phyloP scores from a whole-genome alignment of 2,888 invertebrate species.

The Buathra laborator region DNA sequence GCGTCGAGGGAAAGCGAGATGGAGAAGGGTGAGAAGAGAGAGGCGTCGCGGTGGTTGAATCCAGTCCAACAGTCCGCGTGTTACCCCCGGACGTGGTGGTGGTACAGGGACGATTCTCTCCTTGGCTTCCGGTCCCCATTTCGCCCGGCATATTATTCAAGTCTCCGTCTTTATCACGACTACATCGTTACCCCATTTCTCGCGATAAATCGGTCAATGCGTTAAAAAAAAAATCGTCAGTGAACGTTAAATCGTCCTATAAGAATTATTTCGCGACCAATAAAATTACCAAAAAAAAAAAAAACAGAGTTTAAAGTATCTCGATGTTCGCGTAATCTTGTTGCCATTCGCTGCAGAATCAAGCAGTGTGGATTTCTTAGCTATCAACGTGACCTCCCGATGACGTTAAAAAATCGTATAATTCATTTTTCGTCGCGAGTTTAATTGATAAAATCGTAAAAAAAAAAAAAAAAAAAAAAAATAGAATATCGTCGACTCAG shows the following conservation, averaged over 20 bases:
- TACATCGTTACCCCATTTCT: constrained; percentile 64
- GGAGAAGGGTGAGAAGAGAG: constrained; percentile 62
- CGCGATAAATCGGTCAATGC: constrained; percentile 1
- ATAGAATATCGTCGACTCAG: not conserved
- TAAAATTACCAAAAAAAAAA: no score
- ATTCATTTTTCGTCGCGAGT: not conserved
- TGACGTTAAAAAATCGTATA: constrained; percentile 1
- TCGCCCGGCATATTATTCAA: constrained; percentile 48
- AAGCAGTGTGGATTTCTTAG: not conserved
- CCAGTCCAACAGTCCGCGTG: constrained; percentile 80
- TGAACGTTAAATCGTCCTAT: no score
- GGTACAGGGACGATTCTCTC: constrained; percentile 70
- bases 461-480: not conserved
- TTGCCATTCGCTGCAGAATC: not conserved
- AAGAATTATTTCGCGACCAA: not conserved
- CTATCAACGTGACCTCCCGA: not conserved
- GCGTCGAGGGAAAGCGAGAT: constrained; percentile 57
- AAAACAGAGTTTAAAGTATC: no score
- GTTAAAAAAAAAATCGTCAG: not conserved
- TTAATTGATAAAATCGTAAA: not conserved
- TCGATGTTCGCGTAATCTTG: not conserved
- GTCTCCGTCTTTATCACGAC: constrained; percentile 24
- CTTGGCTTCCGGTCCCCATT: constrained; percentile 42
- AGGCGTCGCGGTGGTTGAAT: constrained; percentile 75
- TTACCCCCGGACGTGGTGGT: constrained; percentile 75